Conservation (phyloP, 2,888 invertebrate genomes). For the Oscheius sp. region DNA sequence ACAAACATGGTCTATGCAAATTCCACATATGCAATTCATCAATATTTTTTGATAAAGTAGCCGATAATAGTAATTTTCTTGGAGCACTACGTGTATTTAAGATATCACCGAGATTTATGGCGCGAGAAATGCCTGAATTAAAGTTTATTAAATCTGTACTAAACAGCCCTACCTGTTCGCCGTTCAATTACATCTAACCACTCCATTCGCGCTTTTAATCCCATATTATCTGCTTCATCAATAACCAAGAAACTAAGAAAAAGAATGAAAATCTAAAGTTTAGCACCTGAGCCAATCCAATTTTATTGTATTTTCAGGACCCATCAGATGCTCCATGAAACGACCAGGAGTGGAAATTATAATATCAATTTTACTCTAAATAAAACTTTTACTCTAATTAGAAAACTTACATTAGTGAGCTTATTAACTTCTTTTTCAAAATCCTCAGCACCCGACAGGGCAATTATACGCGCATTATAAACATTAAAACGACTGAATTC, state of each 20-base stretch:
- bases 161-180: slow-evolving; percentile 64
- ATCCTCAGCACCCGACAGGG: slow-evolving; percentile 41
- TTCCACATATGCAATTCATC: slow-evolving; percentile 89
- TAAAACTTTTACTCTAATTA: not conserved
- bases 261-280: not conserved
- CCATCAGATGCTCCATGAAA: slow-evolving; percentile 15
- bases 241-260: slow-evolving; percentile 76
- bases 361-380: slow-evolving; percentile 2
- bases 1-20: slow-evolving; percentile 89
- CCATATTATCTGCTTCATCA: slow-evolving; percentile 95
- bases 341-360: slow-evolving; percentile 20
- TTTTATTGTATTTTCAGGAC: not conserved
- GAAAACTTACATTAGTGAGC: not conserved
- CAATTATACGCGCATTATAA: slow-evolving; percentile 39
- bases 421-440: slow-evolving; percentile 1
- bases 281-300: not conserved
- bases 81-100: slow-evolving; percentile 49
- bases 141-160: not conserved
- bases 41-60: slow-evolving; percentile 83
- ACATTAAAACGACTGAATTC: slow-evolving; percentile 57
- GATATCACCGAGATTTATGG: slow-evolving; percentile 2
- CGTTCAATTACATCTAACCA: slow-evolving; percentile 85
- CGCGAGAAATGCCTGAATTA: slow-evolving; percentile 18
- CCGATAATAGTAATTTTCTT: slow-evolving; percentile 95
- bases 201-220: slow-evolving; percentile 89